Percentiles rank a stretch among this genome's conserved stretches.
Conservation (phyloP, 2,797 vertebrate genomes). For the Characodon lateralis region DNA sequence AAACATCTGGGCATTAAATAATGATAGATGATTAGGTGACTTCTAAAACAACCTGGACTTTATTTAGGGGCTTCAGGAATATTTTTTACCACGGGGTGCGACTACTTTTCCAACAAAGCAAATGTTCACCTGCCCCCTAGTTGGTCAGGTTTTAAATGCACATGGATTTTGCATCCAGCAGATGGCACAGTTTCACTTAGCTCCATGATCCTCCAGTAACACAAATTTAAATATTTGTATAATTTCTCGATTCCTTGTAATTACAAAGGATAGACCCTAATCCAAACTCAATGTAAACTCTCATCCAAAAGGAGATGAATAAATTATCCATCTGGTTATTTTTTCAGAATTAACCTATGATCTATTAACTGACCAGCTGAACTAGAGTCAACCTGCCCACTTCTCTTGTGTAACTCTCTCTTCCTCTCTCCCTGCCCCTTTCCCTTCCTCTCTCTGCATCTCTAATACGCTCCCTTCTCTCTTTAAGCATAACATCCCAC, state of each 20-base stretch:
- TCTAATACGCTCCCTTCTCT: conserved; percentile 16
- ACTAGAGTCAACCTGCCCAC: conserved; percentile 12
- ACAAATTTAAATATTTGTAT: background rate
- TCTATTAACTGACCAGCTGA: conserved; percentile 22
- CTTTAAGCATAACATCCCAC: conserved; percentile 48
- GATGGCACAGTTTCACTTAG: conserved; percentile 60
- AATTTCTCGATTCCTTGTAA: conserved; percentile 9
- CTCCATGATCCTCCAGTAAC: conserved; percentile 4
- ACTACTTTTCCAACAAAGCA: background rate
- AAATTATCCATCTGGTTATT: background rate
- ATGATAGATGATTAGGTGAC: background rate
- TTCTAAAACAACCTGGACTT: background rate
- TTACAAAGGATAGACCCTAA: background rate
- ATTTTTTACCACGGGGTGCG: background rate
- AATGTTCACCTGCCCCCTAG: background rate
- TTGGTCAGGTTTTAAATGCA: conserved; percentile 19
- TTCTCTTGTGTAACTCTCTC: conserved; percentile 58
- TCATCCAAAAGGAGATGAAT: background rate
- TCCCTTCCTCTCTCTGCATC: conserved; percentile 32
- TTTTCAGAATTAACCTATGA: conserved; percentile 6
- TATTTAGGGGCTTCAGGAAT: background rate
- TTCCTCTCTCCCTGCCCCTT: conserved; percentile 44
- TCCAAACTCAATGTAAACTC: conserved; percentile 2
- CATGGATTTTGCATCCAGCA: conserved; percentile 46
- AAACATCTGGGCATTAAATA: background rate